A percentile compares a stretch with the other conserved stretches of the same genome.
Conservation (phyloP, 2,113 vertebrate genomes). For the Aptenodytes patagonicus region DNA sequence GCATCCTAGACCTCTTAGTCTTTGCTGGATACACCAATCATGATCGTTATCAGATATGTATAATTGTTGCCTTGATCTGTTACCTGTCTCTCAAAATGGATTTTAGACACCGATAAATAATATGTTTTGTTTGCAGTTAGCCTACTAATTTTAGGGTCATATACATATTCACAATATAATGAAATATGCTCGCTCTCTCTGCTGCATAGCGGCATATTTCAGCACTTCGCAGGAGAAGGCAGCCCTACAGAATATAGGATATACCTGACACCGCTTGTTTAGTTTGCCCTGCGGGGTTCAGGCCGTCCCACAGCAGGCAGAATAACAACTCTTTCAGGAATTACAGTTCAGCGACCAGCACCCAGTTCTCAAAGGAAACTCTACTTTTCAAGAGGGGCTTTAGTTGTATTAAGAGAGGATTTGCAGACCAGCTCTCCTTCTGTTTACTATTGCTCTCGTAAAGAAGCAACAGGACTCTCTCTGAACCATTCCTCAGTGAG, state of each 20-base stretch:
- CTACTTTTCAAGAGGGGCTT: not conserved
- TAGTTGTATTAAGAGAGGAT: not conserved
- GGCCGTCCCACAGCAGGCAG: not conserved
- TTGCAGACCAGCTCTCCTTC: not conserved
- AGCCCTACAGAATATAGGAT: not conserved
- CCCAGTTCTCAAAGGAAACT: not conserved
- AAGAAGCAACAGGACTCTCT: not conserved
- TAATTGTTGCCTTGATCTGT: not conserved
- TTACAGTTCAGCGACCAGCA: not conserved
- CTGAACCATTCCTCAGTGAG: not conserved
- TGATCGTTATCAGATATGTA: fast-evolving
- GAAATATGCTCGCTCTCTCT: not conserved
- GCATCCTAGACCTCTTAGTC: not conserved
- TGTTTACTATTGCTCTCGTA: not conserved
- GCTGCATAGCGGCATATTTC: not conserved
- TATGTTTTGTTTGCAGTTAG: not conserved
- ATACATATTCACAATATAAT: not conserved
- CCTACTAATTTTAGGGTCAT: not conserved
- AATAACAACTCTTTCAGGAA: not conserved
- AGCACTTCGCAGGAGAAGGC: not conserved
- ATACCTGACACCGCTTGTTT: not conserved
- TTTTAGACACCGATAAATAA: not conserved
- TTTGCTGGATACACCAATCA: not conserved
- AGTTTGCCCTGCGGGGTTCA: not conserved
- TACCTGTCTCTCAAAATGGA: not conserved